A percentile compares a stretch with the other conserved stretches of the same genome.
Conservation (phyloP, 2,888 invertebrate species). For the Stenodema calcarata region DNA sequence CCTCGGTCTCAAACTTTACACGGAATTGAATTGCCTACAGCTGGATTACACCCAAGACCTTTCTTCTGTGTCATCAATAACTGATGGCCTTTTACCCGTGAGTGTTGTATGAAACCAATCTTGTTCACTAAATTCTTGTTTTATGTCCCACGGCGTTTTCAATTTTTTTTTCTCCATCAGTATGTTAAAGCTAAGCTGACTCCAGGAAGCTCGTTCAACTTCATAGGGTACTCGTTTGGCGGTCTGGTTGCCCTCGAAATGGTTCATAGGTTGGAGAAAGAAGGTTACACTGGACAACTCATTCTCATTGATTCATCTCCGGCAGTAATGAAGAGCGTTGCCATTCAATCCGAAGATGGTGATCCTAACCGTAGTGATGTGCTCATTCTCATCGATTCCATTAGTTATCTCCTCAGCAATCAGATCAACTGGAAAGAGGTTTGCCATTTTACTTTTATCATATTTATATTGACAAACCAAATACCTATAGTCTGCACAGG, state of each 20-base stretch:
- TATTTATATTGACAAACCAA: no score
- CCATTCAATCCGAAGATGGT: conserved; percentile 59
- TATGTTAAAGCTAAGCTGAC: background rate
- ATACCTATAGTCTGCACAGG: no score
- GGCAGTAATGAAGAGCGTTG: conserved; percentile 66
- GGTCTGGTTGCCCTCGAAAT: conserved; percentile 78
- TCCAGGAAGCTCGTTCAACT: conserved; percentile 70
- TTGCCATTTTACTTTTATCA: background rate
- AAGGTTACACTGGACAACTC: conserved; percentile 70
- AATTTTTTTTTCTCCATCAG: no score
- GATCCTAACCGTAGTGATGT: conserved; percentile 14
- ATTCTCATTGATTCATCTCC: conserved; percentile 85
- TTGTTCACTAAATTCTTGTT: no score
- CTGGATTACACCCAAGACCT: conserved; percentile 63
- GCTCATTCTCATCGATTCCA: background rate
- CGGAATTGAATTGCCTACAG: conserved; percentile 67
- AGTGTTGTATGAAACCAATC: background rate
- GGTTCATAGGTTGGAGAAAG: conserved; percentile 72
- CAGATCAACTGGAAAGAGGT: conserved; percentile 4
- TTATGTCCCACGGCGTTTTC: no score
- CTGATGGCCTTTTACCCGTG: conserved; percentile 59
- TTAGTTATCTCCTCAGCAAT: background rate
- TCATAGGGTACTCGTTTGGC: conserved; percentile 92
- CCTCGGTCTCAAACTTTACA: conserved; percentile 65
- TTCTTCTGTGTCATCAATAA: conserved; percentile 63